phyloP scores from a whole-genome alignment of 2,797 vertebrate genomes.

The Danio choprae region DNA sequence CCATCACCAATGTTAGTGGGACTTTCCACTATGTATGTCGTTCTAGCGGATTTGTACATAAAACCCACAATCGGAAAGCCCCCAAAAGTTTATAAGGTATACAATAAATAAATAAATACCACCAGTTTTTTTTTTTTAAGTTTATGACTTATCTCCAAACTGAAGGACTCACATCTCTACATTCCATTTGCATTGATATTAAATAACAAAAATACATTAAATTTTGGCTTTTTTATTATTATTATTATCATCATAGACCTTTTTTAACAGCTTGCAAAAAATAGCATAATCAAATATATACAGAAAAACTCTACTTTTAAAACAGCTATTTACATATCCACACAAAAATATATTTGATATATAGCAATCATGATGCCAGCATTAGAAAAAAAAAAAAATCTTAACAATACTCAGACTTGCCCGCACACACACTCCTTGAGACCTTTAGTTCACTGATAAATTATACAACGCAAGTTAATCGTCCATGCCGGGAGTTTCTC shows the following conservation, averaged over 20 bases:
- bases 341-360: conserved; percentile 71
- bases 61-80: neutral
- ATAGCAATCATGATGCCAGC: conserved; percentile 63
- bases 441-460: conserved; percentile 12
- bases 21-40: neutral
- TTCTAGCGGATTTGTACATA: neutral
- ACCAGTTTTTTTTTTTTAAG: neutral
- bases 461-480: conserved; percentile 80
- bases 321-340: conserved; percentile 80
- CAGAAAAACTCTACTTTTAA: conserved; percentile 79
- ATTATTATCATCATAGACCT: conserved; percentile 67
- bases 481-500: conserved; percentile 94
- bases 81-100: neutral
- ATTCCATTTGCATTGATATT: neutral
- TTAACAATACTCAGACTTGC: conserved; percentile 65
- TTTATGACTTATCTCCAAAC: neutral
- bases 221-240: conserved; percentile 55
- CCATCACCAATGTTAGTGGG: neutral
- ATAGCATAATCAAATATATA: conserved; percentile 70
- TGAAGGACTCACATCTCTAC: neutral
- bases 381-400: conserved; percentile 51
- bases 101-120: neutral
- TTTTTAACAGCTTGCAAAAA: conserved; percentile 56
- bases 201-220: neutral
- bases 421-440: neutral